A percentile compares a stretch with the other conserved stretches of the same genome.
phyloP scores from a whole-genome alignment of 2,797 vertebrate species.

The Cossypha heuglini region DNA sequence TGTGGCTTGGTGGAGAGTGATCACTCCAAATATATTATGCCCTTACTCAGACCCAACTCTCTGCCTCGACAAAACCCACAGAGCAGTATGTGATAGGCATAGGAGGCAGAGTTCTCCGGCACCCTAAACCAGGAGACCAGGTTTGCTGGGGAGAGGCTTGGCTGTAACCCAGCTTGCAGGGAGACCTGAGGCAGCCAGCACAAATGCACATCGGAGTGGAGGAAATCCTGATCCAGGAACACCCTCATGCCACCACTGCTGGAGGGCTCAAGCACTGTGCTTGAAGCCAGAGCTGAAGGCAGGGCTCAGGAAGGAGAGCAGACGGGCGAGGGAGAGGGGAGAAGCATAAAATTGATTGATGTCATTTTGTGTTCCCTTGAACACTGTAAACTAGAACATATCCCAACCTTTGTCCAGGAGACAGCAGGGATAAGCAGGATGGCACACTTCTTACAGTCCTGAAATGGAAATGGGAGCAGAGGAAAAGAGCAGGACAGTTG shows the following conservation, averaged over 20 bases:
- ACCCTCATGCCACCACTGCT: background rate
- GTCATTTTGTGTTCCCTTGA: background rate
- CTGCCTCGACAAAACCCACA: fast-evolving
- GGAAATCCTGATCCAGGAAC: background rate
- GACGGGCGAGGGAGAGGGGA: background rate
- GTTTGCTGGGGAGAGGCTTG: background rate
- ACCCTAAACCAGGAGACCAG: background rate
- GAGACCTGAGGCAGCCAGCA: background rate
- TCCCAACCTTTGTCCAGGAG: background rate
- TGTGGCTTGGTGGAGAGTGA: background rate
- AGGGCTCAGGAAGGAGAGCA: background rate
- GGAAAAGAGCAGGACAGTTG: background rate
- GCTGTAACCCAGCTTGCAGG: background rate
- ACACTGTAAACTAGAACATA: background rate
- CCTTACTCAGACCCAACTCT: background rate
- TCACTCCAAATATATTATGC: background rate
- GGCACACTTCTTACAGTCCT: background rate
- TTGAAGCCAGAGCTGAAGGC: background rate
- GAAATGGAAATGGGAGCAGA: background rate
- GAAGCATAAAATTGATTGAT: conserved; percentile 9
- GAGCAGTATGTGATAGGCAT: background rate
- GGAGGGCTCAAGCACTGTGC: background rate
- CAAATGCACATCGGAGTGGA: background rate
- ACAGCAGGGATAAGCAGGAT: background rate
- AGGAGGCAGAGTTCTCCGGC: background rate